Evolutionary conservation across 2,888 invertebrate genomes (phyloP), one percentile per base, ranked within the genome.

Genomic region (Seira musarum): DNA sequence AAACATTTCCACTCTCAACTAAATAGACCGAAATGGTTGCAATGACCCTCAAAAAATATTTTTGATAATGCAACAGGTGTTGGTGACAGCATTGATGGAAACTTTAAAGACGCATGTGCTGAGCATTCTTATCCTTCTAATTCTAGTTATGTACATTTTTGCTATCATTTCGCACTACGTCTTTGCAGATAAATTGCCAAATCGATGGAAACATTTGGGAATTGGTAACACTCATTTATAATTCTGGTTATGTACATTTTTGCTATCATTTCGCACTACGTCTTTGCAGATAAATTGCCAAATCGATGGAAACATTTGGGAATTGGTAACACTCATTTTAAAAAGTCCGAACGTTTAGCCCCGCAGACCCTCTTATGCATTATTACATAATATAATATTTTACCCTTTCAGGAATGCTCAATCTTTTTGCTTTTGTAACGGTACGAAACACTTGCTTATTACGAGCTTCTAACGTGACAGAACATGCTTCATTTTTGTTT

Each of bases 51-150:
- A n/a, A 40, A 10, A 21, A 63, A 5, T 19, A 3, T 10, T 63
- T 17, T 46, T 22, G n/a, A 30, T 21, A 10, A 67, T 67, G 40
- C 17, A 35, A 21, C 24, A 80, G 80, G 80, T 81, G 1, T 24
- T 86, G 15, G 82, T 86, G 0, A 78, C 83, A 1, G 86, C 86
- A 1, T 40, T 86, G 10, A 83, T 84, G 13, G 83, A 86, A 68
- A 86, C 86, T 2, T 72, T 86, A 24, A 80, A 75, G 35, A 82
- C 83, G 0, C 84, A 86, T 61, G 84, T 86, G 6, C 61, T 86
- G 10, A 83, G 83, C 68, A 84, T 86, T 8, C 79, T 86, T 1
- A 69, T 86, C 25, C 64, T 86, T 0, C 79, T 86, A 1, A 49
- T 84, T 17, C 66, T 86, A 5, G 60, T 85, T 13, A 77, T 86